Evolutionary conservation across 2,797 vertebrate genomes (phyloP), one percentile per base, ranked within the genome.

Genomic region (Platalea minor): DNA sequence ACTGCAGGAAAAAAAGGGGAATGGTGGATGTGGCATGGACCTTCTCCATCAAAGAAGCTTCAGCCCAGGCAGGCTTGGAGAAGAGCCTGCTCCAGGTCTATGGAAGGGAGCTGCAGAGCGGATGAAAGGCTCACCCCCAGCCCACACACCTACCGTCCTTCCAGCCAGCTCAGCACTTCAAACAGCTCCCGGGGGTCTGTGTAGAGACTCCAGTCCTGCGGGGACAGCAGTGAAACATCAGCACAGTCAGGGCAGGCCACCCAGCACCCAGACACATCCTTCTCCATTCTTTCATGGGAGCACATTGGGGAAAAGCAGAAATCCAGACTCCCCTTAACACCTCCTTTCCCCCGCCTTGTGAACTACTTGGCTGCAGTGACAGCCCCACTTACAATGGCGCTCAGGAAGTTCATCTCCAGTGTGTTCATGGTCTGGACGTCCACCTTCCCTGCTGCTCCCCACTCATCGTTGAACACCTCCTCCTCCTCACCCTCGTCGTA

Each of bases 401-500:
- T 98, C 97, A 99, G 98, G 97, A 99, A 99, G 95, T 99, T 98
- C 98, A 99, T 99, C 98, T 99, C 99, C 98, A 99, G 97, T 19
- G 98, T 98, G 95, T 99, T 99, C 87, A 99, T 98, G 21, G 99
- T 99, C 95, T 99, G 98, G 91, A 99, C 99, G 0, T 99, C 99
- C 97, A 99, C 97, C 70, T 99, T 99, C 33, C 99, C 99, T 25
- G 99, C 99, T 23, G 99, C 98, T 77, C 99, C 99, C 99, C 99
- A 99, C 85, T 99, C 99, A 0, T 99, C 99, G 0, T 99, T 99
- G 97, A 99, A 99, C 45, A 99, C 99, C 85, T 99, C 99, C 64
- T 99, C 99, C 50, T 99, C 99, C 76, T 99, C 99, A 8, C 99
- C 99, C 97, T 99, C 99, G 15, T 99, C 99, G 17, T 99, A 99